These are phyloP conservation scores for Clarias platycephalus DNA, from an alignment of 2,797 vertebrate genomes.

Conservation along the genomic window DNA sequence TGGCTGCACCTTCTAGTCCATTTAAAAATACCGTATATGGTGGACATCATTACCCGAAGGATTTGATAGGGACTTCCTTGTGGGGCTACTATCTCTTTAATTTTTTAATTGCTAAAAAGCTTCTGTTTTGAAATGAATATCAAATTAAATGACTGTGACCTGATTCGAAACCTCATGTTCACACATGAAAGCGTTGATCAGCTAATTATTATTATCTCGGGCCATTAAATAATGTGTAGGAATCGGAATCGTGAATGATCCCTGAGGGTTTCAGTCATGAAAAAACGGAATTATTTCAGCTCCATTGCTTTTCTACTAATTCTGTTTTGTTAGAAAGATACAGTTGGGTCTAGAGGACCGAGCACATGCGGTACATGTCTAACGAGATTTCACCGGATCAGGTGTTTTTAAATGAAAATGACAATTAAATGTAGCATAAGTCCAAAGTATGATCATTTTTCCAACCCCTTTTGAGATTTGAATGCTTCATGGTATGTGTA, in stretches of 20 bases:
- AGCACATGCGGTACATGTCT: not conserved
- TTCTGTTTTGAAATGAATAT: conserved; percentile 71
- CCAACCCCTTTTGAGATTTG: not conserved
- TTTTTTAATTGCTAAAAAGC: conserved; percentile 25
- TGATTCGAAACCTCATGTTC: conserved; percentile 70
- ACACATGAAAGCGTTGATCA: conserved; percentile 66
- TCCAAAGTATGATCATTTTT: not conserved
- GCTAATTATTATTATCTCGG: conserved; percentile 72
- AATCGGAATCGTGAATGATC: conserved; percentile 60
- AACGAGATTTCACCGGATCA: not conserved
- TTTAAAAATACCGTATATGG: not conserved
- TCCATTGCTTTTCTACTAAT: not conserved
- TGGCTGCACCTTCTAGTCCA: not conserved
- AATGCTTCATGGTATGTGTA: not conserved
- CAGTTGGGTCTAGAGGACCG: too few species aligned
- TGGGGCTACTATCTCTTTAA: conserved; percentile 54
- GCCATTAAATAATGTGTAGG: conserved; percentile 63
- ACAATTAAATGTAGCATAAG: not conserved
- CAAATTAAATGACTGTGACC: conserved; percentile 76
- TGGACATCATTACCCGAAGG: conserved; percentile 60
- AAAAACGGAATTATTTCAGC: conserved; percentile 39
- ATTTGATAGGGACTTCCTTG: conserved; percentile 65
- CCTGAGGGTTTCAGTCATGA: conserved; percentile 19
- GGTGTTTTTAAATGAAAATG: not conserved
- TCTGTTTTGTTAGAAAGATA: not conserved